A percentile compares a stretch with the other conserved stretches of the same genome.
Conservation (phyloP, 2,797 vertebrate genomes). For the Bradypodion ventrale region DNA sequence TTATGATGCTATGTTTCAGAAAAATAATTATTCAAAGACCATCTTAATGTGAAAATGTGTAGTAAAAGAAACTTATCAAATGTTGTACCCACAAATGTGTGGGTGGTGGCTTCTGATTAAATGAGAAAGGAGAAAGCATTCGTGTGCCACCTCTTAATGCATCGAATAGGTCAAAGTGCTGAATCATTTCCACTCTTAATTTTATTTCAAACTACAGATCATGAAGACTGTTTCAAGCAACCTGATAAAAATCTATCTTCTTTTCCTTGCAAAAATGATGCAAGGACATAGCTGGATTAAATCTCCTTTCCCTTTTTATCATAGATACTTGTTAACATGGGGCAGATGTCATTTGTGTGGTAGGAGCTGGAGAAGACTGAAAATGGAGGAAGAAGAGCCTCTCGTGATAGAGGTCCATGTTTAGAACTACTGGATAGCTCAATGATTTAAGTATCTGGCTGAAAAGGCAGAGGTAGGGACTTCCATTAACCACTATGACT, state of each 20-base stretch:
- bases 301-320: not conserved
- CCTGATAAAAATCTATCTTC: not conserved
- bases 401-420: too few relatives aligned
- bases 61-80: not conserved
- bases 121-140: not conserved
- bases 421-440: too few relatives aligned
- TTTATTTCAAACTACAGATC: not conserved
- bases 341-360: too few relatives aligned
- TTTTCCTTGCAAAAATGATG: slow-evolving; percentile 15
- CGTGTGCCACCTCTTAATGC: not conserved
- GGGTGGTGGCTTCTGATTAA: not conserved
- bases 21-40: slow-evolving; percentile 1
- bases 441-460: too few relatives aligned
- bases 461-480: too few relatives aligned
- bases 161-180: slow-evolving; percentile 16
- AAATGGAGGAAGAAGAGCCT: too few relatives aligned
- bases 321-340: not conserved
- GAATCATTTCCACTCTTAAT: not conserved
- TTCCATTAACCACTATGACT: too few relatives aligned
- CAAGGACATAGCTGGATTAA: not conserved
- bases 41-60: slow-evolving; percentile 1
- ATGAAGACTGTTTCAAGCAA: not conserved
- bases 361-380: too few relatives aligned
- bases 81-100: not conserved
- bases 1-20: not conserved